Base-by-base conservation (phyloP, 2,113 vertebrate species). In the Rhinoderma darwinii region DNA sequence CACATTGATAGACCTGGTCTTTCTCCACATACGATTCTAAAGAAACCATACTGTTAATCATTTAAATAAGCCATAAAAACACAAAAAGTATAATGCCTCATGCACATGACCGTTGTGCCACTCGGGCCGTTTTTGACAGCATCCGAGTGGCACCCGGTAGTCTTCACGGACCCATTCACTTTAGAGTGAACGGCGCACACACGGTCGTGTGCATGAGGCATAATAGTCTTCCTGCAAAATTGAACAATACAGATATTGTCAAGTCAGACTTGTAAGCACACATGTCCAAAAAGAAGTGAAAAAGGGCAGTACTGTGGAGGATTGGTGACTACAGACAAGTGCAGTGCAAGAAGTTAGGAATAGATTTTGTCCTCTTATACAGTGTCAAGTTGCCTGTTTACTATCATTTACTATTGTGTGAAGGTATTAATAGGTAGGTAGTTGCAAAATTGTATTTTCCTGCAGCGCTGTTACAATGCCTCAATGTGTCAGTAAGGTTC, bases 11-110 rank as follows among this genome's bases (percentile, higher is more conserved):
- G 93, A 96, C 30, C 92, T 88, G 0, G 93, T 95, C 89, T 96
- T 96, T 44, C 92, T 56, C 94, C 94, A 96, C 94, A 95, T 92
- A 27, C 92, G 92, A 4, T 95, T 92, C 95, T 95, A 25, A 25
- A 32, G 8, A 6, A 35, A 68, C 5, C 27, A 54, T 56, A 14
- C 8, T 41, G 41, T 25, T 41, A 72, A 41, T 68, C 12, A 32
- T 35, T 68, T 68, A 50, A 50, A 50, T 30, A 47, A 70, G 2
- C 4, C 18, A 18, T 41, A 20, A 22, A 8, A 25, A 22, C n/a
- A n/a, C n/a, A n/a, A n/a, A n/a, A n/a, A n/a, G n/a, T n/a, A n/a
- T n/a, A n/a, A n/a, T n/a, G n/a, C n/a, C n/a, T n/a, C n/a, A n/a
- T n/a, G n/a, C n/a, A n/a, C n/a, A n/a, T n/a, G n/a, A n/a, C n/a